Percentiles rank a stretch among this genome's conserved stretches.
phyloP scores from a whole-genome alignment of 2,113 vertebrate genomes.

The Ovibos moschatus region DNA sequence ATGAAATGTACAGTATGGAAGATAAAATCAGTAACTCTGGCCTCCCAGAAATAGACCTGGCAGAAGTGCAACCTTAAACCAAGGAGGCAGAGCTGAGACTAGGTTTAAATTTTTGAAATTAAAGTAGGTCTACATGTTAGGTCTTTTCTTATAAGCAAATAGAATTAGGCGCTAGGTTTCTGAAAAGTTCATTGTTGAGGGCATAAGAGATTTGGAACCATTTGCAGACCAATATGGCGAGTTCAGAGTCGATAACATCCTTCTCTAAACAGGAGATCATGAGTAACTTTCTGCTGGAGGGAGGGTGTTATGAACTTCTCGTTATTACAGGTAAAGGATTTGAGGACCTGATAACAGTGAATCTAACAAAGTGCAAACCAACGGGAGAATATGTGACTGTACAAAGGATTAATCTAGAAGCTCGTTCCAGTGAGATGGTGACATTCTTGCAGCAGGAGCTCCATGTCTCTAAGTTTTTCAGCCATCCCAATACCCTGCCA shows the following conservation, averaged over 20 bases:
- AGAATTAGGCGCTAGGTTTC: slow-evolving; percentile 86
- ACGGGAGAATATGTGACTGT: slow-evolving; percentile 92
- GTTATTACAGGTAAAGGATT: slow-evolving; percentile 92
- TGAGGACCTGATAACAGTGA: slow-evolving; percentile 95
- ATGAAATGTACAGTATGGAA: neutral
- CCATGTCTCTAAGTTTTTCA: slow-evolving; percentile 96
- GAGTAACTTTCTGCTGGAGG: slow-evolving; percentile 92
- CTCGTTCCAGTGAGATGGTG: slow-evolving; percentile 96
- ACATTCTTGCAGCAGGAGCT: slow-evolving; percentile 94
- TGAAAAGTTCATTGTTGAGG: slow-evolving; percentile 98
- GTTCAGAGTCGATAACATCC: slow-evolving; percentile 91
- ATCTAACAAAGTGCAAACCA: slow-evolving; percentile 91
- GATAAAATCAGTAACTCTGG: neutral
- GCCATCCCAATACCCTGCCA: slow-evolving; percentile 93
- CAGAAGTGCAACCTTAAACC: neutral
- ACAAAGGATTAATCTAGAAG: slow-evolving; percentile 92
- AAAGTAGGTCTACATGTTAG: neutral
- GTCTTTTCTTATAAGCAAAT: neutral
- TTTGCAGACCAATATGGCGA: slow-evolving; percentile 96
- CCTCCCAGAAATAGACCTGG: neutral
- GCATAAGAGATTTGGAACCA: slow-evolving; percentile 95
- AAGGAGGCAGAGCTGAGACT: neutral
- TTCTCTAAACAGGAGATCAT: slow-evolving; percentile 89
- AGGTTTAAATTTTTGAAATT: neutral
- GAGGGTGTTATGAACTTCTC: slow-evolving; percentile 91